Conservation (phyloP, 1,140 invertebrate species). For the Lucilia cuprina region DNA sequence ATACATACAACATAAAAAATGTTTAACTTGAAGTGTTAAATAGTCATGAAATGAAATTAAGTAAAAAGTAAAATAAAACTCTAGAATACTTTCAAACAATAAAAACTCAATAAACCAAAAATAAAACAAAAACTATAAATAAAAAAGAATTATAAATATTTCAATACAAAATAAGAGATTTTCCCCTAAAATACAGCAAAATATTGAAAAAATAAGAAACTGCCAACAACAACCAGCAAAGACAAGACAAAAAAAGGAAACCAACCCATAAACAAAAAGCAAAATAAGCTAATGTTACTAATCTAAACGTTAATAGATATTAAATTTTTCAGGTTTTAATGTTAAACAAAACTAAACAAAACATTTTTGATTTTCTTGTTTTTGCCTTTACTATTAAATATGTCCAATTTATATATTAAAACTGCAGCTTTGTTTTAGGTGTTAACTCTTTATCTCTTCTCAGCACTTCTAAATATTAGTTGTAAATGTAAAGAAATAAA, state of each 20-base stretch:
- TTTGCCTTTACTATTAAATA: not conserved
- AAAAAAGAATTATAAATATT: not conserved
- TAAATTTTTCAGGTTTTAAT: not conserved
- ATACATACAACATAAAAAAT: slow-evolving; percentile 1
- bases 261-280: not conserved
- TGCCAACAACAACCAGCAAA: not conserved
- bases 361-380: not conserved
- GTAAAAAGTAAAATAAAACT: not conserved
- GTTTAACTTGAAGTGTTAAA: slow-evolving; percentile 30
- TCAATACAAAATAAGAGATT: not conserved
- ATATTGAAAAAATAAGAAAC: not conserved
- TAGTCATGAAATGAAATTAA: not conserved
- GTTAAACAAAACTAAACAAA: not conserved
- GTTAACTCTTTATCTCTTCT: not conserved
- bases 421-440: not conserved
- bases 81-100: not conserved
- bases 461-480: not conserved
- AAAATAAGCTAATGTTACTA: not conserved
- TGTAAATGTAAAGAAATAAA: not conserved
- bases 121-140: slow-evolving; percentile 11
- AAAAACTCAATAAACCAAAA: not conserved
- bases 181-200: not conserved
- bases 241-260: not conserved
- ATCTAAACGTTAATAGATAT: slow-evolving; percentile 21
- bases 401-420: not conserved